These are phyloP conservation scores for Apostichopus japonicus DNA, from an alignment of 35 echinoderm and acorn worm genomes.

Conservation along the genomic window DNA sequence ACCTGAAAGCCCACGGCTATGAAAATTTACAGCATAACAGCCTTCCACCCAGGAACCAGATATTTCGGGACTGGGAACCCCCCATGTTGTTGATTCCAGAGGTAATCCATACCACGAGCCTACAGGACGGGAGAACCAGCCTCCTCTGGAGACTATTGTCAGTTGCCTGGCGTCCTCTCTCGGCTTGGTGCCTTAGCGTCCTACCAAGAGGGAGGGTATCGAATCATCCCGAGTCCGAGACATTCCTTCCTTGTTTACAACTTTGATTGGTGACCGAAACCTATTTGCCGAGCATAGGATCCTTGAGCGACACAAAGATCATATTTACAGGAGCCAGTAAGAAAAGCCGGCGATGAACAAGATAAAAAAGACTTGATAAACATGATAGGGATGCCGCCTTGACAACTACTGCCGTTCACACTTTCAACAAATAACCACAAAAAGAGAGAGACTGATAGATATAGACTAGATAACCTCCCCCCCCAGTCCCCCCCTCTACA, in stretches of 20 bases:
- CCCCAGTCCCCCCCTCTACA: neutral
- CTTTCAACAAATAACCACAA: constrained; percentile 28
- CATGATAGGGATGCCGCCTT: constrained; percentile 32
- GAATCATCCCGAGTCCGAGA: constrained; percentile 5
- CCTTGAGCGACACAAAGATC: neutral
- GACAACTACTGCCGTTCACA: neutral
- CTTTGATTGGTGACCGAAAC: constrained; percentile 51
- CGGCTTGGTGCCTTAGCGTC: constrained; percentile 30
- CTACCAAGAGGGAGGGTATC: constrained; percentile 45
- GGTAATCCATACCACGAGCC: constrained; percentile 51
- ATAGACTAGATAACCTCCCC: neutral
- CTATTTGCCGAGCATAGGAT: constrained; percentile 31
- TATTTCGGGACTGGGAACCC: constrained; percentile 27
- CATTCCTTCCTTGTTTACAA: constrained; percentile 44
- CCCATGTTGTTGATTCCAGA: constrained; percentile 33
- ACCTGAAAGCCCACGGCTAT: constrained; percentile 29
- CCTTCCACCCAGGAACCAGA: constrained; percentile 27
- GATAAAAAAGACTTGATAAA: constrained; percentile 33
- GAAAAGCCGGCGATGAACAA: neutral
- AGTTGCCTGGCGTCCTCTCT: constrained; percentile 37
- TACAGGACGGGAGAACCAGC: constrained; percentile 3
- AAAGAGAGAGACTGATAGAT: neutral
- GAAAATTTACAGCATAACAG: constrained; percentile 45
- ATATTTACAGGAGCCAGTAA: constrained; percentile 48
- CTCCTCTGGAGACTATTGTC: constrained; percentile 16